A percentile compares a stretch with the other conserved stretches of the same genome.
These are phyloP conservation scores for Harmothoe impar DNA, from an alignment of 2,888 invertebrate genomes.

Conservation along the genomic window DNA sequence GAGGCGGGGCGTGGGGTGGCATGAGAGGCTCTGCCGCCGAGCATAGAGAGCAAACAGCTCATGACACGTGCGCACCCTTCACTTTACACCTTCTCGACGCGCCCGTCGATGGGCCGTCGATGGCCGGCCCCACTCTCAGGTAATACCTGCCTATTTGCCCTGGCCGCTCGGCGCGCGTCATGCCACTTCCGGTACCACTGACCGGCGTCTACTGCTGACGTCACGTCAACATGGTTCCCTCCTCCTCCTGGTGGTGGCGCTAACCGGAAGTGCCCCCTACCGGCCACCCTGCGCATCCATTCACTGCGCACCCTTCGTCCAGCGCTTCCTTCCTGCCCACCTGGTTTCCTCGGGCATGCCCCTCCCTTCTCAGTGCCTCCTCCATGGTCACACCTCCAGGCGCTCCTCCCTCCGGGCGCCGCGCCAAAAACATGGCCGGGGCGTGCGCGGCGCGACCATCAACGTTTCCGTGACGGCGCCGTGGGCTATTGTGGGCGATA, in stretches of 20 bases:
- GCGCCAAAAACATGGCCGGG: background rate
- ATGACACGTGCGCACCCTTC: constrained; percentile 13
- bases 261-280: background rate
- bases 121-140: background rate
- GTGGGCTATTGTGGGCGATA: background rate
- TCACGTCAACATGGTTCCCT: background rate
- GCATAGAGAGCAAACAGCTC: background rate
- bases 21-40: background rate
- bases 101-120: constrained; percentile 49
- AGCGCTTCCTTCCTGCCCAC: background rate
- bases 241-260: background rate
- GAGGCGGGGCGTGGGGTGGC: constrained; percentile 45
- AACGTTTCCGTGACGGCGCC: background rate
- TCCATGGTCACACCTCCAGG: background rate
- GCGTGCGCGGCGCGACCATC: background rate
- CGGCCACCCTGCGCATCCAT: background rate
- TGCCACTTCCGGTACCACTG: constrained; percentile 5
- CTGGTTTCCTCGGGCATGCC: background rate
- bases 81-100: constrained; percentile 40
- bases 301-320: background rate
- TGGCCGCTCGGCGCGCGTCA: background rate
- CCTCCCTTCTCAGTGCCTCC: background rate
- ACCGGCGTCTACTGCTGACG: background rate
- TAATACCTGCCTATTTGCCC: constrained; percentile 51
- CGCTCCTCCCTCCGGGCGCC: background rate